Evolutionary conservation across 2,113 vertebrate genomes (phyloP).

Genomic region (Lophochroa leadbeateri): DNA sequence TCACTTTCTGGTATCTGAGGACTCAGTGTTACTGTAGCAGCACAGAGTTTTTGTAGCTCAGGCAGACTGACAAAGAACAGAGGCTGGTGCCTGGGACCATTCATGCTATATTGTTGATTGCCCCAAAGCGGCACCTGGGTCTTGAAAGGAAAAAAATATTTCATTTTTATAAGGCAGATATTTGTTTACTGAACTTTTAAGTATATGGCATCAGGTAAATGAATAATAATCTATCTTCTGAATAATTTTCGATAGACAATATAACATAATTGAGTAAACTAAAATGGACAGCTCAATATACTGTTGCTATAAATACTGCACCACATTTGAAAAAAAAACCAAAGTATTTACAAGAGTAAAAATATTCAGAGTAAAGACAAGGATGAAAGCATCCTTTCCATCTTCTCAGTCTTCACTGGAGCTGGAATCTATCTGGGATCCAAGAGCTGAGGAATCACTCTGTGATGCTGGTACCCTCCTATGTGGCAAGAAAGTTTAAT

Average conservation of each 20-base stretch:
- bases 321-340: background rate
- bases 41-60: conserved; percentile 78
- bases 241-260: background rate
- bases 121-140: background rate
- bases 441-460: background rate
- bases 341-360: background rate
- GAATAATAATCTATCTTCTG: background rate
- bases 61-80: conserved; percentile 82
- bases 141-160: background rate
- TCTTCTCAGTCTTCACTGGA: background rate
- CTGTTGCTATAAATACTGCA: background rate
- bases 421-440: background rate
- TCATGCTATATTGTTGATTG: conserved; percentile 58
- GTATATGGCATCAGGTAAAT: background rate
- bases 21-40: conserved; percentile 69
- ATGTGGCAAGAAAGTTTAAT: background rate
- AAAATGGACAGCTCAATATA: background rate
- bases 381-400: background rate
- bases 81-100: conserved; percentile 48
- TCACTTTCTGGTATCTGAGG: conserved; percentile 53
- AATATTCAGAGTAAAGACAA: background rate
- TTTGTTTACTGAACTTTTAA: background rate
- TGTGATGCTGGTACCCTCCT: background rate
- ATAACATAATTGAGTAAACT: background rate
- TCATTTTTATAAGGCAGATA: background rate